Conservation (phyloP, 1,140 invertebrate genomes). For the Euura saliciscinereae region DNA sequence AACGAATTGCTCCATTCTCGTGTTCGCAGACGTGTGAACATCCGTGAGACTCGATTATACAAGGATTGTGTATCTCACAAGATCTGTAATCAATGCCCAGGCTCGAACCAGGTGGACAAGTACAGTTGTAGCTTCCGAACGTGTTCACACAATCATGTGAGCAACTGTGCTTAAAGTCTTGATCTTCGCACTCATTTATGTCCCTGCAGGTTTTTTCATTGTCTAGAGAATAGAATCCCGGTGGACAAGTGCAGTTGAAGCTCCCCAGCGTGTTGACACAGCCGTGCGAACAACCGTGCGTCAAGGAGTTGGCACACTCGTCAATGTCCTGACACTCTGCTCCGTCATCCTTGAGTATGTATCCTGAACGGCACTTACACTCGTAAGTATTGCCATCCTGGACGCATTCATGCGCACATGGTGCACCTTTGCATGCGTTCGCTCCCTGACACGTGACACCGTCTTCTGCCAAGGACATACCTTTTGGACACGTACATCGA, state of each 20-base stretch:
- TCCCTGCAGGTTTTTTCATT: constrained; percentile 48
- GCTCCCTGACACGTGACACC: constrained; percentile 12
- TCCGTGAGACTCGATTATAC: constrained; percentile 27
- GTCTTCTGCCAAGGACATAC: constrained; percentile 56
- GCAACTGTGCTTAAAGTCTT: constrained; percentile 63
- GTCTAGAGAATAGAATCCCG: constrained; percentile 46
- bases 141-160: constrained; percentile 73
- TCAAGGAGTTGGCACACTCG: constrained; percentile 43
- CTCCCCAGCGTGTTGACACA: constrained; percentile 51
- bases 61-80: constrained; percentile 25
- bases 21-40: constrained; percentile 79
- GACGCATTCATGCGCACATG: constrained; percentile 48
- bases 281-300: constrained; percentile 33
- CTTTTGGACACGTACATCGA: constrained; percentile 73
- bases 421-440: neutral
- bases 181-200: constrained; percentile 76
- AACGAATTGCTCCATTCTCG: constrained; percentile 65
- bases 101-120: constrained; percentile 74
- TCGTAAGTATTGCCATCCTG: constrained; percentile 13
- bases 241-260: constrained; percentile 57
- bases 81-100: constrained; percentile 53
- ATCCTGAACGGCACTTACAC: constrained; percentile 33
- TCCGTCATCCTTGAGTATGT: constrained; percentile 40
- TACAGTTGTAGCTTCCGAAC: constrained; percentile 72
- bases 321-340: constrained; percentile 58